Conservation (phyloP, 2,797 vertebrate genomes). For the Chiloscyllium punctatum region DNA sequence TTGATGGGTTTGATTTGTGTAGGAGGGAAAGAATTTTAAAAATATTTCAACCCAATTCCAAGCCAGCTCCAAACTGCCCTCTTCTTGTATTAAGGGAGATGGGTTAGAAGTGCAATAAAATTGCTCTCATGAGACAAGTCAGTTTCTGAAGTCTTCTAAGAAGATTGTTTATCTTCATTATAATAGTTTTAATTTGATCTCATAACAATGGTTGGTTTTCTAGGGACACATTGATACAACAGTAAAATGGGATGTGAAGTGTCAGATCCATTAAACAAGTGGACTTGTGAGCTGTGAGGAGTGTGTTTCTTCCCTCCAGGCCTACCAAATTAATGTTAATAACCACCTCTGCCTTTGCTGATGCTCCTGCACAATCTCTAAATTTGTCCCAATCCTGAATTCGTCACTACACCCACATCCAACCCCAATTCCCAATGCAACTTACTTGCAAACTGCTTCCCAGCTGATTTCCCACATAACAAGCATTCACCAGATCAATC, state of each 20-base stretch:
- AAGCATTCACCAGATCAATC: no score
- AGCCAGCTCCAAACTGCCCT: neutral
- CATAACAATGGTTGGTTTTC: neutral
- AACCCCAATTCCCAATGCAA: no score
- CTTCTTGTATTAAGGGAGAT: neutral
- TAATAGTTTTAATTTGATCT: neutral
- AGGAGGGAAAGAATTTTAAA: neutral
- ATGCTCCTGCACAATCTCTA: no score
- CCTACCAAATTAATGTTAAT: neutral
- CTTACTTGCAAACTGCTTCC: no score
- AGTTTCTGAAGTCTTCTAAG: neutral
- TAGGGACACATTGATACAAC: neutral
- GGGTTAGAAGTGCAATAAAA: neutral
- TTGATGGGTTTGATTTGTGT: neutral
- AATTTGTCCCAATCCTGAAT: no score
- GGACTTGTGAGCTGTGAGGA: neutral
- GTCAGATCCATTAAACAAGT: neutral
- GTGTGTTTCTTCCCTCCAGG: neutral
- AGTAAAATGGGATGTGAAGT: neutral
- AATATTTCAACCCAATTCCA: no score
- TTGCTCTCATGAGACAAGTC: neutral
- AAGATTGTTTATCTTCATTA: neutral
- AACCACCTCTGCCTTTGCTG: no score
- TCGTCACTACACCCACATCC: no score
- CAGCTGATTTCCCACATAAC: no score